Percentiles rank a stretch among this genome's conserved stretches.
phyloP scores from a whole-genome alignment of 2,113 vertebrate species.

The Nothoprocta perdicaria region DNA sequence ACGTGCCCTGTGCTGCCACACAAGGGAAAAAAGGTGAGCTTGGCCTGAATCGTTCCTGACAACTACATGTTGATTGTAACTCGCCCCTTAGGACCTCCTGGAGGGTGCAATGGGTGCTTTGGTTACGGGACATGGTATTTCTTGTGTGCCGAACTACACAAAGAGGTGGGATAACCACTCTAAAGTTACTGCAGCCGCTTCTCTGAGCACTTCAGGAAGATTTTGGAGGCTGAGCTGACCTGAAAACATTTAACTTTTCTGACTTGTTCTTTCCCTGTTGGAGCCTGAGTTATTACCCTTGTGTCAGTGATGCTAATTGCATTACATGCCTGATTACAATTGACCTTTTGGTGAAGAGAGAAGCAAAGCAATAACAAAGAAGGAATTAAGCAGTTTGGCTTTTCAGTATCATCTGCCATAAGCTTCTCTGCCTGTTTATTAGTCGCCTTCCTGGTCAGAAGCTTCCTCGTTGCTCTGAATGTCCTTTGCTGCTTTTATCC shows the following conservation, averaged over 20 bases:
- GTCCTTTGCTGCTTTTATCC: neutral
- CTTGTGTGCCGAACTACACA: accelerated
- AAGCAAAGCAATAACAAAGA: neutral
- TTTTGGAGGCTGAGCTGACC: neutral
- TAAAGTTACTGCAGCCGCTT: neutral
- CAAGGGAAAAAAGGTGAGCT: accelerated
- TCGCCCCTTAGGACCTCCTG: neutral
- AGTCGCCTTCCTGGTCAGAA: neutral
- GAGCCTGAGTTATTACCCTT: neutral
- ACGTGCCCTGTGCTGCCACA: accelerated
- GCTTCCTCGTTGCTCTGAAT: accelerated
- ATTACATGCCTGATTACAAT: neutral
- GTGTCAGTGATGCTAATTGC: neutral
- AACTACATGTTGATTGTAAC: no score
- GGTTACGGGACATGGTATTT: neutral
- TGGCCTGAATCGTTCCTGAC: neutral
- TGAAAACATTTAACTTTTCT: neutral
- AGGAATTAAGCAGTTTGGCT: neutral
- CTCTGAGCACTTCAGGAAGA: neutral
- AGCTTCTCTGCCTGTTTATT: neutral
- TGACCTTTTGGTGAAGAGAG: neutral
- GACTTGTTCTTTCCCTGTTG: neutral
- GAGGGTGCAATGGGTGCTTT: neutral
- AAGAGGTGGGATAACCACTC: neutral
- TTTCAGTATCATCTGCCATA: neutral